Percentiles rank a stretch among this genome's conserved stretches.
Conservation (phyloP, 2,797 vertebrate genomes). For the Tarsius wallacei region DNA sequence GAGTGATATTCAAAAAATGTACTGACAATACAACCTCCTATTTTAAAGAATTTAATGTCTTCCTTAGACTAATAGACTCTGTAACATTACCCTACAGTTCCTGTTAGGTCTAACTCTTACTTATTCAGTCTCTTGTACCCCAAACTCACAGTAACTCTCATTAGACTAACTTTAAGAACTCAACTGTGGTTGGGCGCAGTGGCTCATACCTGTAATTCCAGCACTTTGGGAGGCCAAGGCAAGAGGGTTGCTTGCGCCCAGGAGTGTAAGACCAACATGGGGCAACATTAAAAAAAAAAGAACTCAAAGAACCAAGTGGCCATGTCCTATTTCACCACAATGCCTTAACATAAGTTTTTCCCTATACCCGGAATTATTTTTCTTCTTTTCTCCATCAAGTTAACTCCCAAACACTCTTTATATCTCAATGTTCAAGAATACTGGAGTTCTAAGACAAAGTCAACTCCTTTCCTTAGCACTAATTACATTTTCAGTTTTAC, state of each 20-base stretch:
- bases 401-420: neutral
- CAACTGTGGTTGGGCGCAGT: neutral
- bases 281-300: too few species aligned
- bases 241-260: too few species aligned
- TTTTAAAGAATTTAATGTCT: neutral
- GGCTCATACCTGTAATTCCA: too few species aligned
- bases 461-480: neutral
- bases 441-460: neutral
- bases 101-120: neutral
- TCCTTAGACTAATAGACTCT: slow-evolving; percentile 1
- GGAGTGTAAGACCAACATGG: too few species aligned
- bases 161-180: neutral
- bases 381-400: neutral
- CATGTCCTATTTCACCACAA: neutral
- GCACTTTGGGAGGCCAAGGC: too few species aligned
- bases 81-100: neutral
- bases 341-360: neutral
- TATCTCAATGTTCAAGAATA: neutral
- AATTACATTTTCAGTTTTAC: neutral
- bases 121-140: neutral
- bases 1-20: neutral
- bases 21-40: neutral
- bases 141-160: neutral
- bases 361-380: neutral
- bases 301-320: neutral